Conservation (phyloP, 2,113 vertebrate species). For the Patagioenas fasciata region DNA sequence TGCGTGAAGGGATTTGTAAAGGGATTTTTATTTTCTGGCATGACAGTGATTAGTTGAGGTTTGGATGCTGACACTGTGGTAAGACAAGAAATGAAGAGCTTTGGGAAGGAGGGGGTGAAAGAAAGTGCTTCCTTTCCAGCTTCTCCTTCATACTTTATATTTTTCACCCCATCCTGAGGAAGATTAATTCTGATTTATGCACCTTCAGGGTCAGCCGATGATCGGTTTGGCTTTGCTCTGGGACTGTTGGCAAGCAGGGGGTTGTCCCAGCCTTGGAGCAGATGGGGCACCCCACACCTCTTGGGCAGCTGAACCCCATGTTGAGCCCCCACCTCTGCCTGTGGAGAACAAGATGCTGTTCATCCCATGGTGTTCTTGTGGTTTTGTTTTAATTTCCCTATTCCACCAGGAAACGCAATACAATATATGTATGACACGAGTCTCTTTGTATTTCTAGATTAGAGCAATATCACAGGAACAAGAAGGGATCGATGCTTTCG, state of each 20-base stretch:
- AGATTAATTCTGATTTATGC: neutral
- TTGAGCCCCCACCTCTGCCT: neutral
- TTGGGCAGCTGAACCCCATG: neutral
- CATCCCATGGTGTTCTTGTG: neutral
- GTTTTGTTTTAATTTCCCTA: neutral
- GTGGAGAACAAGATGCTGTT: neutral
- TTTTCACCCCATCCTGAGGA: neutral
- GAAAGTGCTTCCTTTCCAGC: neutral
- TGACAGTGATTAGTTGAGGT: neutral
- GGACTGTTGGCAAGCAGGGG: neutral
- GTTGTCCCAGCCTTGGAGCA: neutral
- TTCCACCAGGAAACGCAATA: rapidly evolving
- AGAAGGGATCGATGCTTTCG: neutral
- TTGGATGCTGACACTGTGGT: neutral
- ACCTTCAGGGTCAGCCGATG: neutral
- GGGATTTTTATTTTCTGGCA: neutral
- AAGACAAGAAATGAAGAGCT: neutral
- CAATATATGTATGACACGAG: neutral
- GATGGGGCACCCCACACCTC: neutral
- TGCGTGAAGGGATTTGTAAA: neutral
- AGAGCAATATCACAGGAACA: neutral
- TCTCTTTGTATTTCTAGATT: neutral
- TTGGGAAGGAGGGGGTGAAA: neutral
- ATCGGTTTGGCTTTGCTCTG: neutral
- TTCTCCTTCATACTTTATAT: neutral